Percentiles rank a stretch among this genome's conserved stretches.
Conservation (phyloP, 2,113 vertebrate genomes). For the Perognathus longimembris region DNA sequence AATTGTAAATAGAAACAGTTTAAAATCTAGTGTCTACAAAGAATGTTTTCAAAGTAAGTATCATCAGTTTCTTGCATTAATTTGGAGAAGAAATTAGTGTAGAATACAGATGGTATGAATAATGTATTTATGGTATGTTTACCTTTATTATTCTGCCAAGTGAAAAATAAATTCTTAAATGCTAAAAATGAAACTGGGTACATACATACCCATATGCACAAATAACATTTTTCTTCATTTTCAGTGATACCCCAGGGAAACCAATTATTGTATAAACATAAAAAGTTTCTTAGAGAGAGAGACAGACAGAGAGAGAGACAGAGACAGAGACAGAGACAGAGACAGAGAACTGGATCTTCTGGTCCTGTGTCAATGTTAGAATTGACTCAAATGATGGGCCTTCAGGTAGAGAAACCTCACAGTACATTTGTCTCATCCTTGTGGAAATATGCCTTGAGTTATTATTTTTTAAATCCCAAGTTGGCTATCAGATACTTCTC, state of each 20-base stretch:
- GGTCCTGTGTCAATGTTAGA: too few species aligned
- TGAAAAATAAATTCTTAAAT: conserved; percentile 22
- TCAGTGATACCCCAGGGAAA: background rate
- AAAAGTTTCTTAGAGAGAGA: background rate
- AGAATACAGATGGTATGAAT: background rate
- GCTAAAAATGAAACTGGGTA: background rate
- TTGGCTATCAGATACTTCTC: too few species aligned
- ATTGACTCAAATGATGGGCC: too few species aligned
- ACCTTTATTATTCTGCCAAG: background rate
- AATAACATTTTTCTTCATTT: background rate
- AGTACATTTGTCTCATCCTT: too few species aligned
- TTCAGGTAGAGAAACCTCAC: too few species aligned
- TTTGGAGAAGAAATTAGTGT: background rate
- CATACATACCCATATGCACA: background rate
- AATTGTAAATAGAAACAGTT: background rate
- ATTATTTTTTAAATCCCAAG: too few species aligned
- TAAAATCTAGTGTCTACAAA: background rate
- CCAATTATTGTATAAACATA: background rate
- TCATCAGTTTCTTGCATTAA: background rate
- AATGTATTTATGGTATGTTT: background rate
- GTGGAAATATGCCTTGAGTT: too few species aligned
- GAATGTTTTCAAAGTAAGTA: background rate
- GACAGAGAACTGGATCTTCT: too few species aligned
- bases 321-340: too few species aligned
- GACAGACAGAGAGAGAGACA: too few species aligned